These are phyloP conservation scores for Gymnocypris eckloni DNA, from an alignment of 2,797 vertebrate species.

Conservation along the genomic window DNA sequence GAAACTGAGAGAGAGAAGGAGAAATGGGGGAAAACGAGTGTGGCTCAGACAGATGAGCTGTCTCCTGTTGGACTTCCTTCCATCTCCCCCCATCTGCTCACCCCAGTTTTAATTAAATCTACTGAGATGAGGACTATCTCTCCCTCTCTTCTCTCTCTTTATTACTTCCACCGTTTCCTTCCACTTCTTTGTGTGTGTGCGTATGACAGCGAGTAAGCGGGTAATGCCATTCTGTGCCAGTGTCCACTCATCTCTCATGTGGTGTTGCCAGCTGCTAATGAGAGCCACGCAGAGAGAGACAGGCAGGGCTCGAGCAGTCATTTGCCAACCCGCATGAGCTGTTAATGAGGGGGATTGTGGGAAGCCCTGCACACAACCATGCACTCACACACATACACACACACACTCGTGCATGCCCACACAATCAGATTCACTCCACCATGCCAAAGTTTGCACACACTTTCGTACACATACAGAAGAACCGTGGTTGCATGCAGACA, in stretches of 20 bases:
- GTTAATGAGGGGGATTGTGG: slow-evolving; percentile 91
- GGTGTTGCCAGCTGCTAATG: slow-evolving; percentile 93
- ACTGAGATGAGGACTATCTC: slow-evolving; percentile 84
- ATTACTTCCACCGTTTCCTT: slow-evolving; percentile 31
- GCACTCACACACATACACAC: too few relatives aligned
- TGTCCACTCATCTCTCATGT: slow-evolving; percentile 89
- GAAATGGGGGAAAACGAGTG: slow-evolving; percentile 52
- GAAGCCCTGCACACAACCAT: slow-evolving; percentile 72
- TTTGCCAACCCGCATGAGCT: slow-evolving; percentile 89
- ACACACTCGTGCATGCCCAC: slow-evolving; percentile 50
- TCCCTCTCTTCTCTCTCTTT: slow-evolving; percentile 59
- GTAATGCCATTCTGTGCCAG: slow-evolving; percentile 84
- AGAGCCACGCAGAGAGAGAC: slow-evolving; percentile 77
- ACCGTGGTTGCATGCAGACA: slow-evolving; percentile 37
- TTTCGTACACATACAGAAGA: slow-evolving; percentile 29
- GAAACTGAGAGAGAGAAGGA: slow-evolving; percentile 49
- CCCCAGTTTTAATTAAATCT: slow-evolving; percentile 98
- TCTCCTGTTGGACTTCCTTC: slow-evolving; percentile 92
- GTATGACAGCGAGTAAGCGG: slow-evolving; percentile 70
- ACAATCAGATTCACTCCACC: slow-evolving; percentile 29
- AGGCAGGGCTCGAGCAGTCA: slow-evolving; percentile 60
- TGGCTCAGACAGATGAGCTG: slow-evolving; percentile 90
- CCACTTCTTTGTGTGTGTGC: slow-evolving; percentile 55
- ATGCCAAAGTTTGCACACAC: slow-evolving; percentile 36
- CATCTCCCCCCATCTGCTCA: slow-evolving; percentile 96